Base-by-base conservation (phyloP, 2,888 invertebrate species). In the Cryptocephalus primarius region DNA sequence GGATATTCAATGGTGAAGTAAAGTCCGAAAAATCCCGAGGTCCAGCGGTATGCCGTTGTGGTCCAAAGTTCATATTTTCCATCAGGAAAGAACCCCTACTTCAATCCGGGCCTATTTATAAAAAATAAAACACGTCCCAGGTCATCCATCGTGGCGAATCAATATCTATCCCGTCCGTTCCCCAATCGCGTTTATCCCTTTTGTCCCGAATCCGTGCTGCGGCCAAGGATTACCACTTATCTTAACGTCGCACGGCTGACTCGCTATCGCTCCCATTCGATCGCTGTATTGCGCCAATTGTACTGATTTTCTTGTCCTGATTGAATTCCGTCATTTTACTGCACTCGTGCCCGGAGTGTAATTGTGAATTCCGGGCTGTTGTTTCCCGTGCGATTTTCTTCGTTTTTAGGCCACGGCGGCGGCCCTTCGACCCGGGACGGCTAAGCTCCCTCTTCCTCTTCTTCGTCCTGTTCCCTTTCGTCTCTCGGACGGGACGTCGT, bases 281-380 rank as follows among this genome's bases (percentile, higher is more conserved):
- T 46, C 34, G 12, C 31, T 42, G 42, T 46, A 46, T 59, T 59
- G 62, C 55, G 52, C 55, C 60, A 61, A 62, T 61, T 62, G 57
- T 56, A 53, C 57, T 55, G 61, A 60, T 61, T 61, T 59, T 60
- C 56, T 54, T 55, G 59, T 50, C 57, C 58, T 57, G 61, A 61
- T 61, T 60, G 60, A 58, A 59, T 60, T 56, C 52, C 47, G 54
- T 50, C 55, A 52, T 51, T 54, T 51, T 49, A 48, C 36, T 51
- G 55, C 48, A 48, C 47, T 47, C 47, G 42, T 43, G 41, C 40
- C 43, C 48, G 42, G 14, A 39, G 44, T 47, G 50, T 53, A 50
- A 52, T 54, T 51, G 50, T 45, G 44, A 48, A 48, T 50, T 45
- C 43, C 40, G 45, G 38, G 39, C 43, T 48, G 49, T 49, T 48